These are phyloP conservation scores for Steatornis caripensis DNA, from an alignment of 2,113 vertebrate species.

Conservation along the genomic window DNA sequence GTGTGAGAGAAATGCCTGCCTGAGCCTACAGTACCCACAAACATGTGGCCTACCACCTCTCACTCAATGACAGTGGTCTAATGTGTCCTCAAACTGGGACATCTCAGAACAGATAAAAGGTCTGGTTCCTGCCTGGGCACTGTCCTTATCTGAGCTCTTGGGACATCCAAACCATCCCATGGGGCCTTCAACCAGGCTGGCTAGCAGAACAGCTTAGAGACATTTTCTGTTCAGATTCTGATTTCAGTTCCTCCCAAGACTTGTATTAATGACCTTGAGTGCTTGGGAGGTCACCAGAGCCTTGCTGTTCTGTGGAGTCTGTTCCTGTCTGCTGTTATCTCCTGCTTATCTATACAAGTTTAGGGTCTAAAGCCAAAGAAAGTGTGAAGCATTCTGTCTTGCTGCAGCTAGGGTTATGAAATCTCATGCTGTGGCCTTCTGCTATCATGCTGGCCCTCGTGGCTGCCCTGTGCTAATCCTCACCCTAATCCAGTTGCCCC, in stretches of 20 bases:
- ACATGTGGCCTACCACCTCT: background rate
- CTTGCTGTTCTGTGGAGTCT: background rate
- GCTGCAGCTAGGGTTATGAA: background rate
- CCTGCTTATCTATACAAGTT: background rate
- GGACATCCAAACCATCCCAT: background rate
- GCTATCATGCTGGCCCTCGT: background rate
- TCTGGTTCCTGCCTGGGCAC: background rate
- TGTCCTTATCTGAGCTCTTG: background rate
- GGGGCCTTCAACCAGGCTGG: background rate
- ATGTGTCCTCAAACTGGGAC: too few relatives aligned
- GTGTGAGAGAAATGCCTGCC: background rate
- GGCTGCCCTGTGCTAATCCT: background rate
- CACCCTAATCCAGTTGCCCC: background rate
- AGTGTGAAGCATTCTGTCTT: background rate
- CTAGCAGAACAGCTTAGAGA: background rate
- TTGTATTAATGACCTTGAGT: background rate
- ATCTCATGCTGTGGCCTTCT: background rate
- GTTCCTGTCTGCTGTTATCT: background rate
- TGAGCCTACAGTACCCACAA: background rate
- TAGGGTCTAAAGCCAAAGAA: background rate
- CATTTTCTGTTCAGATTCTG: background rate
- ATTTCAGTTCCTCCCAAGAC: background rate
- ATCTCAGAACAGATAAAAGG: background rate
- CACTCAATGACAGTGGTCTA: background rate
- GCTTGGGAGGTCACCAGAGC: background rate